These are phyloP conservation scores for Cassiopea andromeda DNA, from an alignment of 30 jellyfish, hydroid and myxozoan genomes.

Conservation along the genomic window DNA sequence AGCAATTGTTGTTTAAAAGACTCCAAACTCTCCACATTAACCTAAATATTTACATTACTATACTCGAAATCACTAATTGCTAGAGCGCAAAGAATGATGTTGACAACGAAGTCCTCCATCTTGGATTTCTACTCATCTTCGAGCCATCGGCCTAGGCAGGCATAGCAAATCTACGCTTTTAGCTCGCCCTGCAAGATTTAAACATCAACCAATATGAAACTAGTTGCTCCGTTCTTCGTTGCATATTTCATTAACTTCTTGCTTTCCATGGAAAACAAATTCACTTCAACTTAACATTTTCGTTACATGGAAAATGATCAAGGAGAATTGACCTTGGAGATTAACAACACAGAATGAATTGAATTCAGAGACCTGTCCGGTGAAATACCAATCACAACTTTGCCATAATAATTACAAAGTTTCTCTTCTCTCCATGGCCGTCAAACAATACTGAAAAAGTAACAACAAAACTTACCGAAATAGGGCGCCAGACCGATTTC, in stretches of 20 bases:
- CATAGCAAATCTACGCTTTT: too few relatives aligned
- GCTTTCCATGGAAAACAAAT: background rate
- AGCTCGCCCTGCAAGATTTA: too few relatives aligned
- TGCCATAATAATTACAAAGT: too few relatives aligned
- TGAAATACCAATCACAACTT: background rate
- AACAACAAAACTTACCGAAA: background rate
- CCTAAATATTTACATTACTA: background rate
- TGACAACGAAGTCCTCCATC: background rate
- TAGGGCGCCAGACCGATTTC: background rate
- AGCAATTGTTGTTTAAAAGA: too few relatives aligned
- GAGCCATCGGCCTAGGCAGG: background rate
- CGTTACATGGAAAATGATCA: slow-evolving; percentile 47
- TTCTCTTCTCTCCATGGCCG: too few relatives aligned
- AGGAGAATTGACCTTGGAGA: slow-evolving; percentile 50
- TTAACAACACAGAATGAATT: slow-evolving; percentile 24
- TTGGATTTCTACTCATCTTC: background rate
- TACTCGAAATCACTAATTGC: background rate
- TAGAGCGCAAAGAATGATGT: background rate
- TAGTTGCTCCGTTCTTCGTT: too few relatives aligned
- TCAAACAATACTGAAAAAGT: background rate
- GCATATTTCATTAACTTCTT: too few relatives aligned
- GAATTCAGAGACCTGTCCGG: slow-evolving; percentile 1
- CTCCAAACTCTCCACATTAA: background rate
- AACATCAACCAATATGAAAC: too few relatives aligned
- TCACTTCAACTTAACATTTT: slow-evolving; percentile 40